A percentile compares a stretch with the other conserved stretches of the same genome.
These are phyloP conservation scores for Tineola bisselliella DNA, from an alignment of 2,888 invertebrate species.

Conservation along the genomic window DNA sequence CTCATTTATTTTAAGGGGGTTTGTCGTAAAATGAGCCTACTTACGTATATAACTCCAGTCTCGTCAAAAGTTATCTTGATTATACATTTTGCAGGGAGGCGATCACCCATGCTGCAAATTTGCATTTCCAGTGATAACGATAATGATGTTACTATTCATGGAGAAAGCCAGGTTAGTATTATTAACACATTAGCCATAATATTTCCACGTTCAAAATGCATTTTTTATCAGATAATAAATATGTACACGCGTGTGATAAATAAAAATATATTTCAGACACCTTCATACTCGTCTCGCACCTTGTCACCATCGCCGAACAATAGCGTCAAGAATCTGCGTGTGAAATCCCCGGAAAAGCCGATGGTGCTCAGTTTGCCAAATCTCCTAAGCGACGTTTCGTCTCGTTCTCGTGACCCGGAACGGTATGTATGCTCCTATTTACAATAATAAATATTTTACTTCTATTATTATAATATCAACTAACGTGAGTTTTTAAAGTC, in stretches of 20 bases:
- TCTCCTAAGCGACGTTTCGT: conserved; percentile 53
- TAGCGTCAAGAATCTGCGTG: conserved; percentile 63
- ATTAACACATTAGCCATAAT: too few species aligned
- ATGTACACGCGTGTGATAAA: too few species aligned
- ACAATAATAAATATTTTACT: background rate
- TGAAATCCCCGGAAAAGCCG: conserved; percentile 73
- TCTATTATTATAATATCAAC: background rate
- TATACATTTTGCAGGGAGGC: background rate
- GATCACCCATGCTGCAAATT: background rate
- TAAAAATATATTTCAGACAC: background rate
- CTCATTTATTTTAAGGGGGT: too few species aligned
- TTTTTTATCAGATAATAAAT: too few species aligned
- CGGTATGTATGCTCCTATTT: conserved; percentile 18
- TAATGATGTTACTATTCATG: background rate
- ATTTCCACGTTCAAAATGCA: too few species aligned
- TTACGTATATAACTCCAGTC: too few species aligned
- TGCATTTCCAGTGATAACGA: background rate
- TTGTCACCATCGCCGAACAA: background rate
- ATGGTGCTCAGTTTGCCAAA: conserved; percentile 86
- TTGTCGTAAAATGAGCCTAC: too few species aligned
- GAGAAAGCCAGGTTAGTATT: background rate
- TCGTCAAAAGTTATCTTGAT: too few species aligned
- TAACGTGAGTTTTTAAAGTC: too few species aligned
- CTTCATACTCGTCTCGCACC: background rate
- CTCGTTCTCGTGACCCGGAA: conserved; percentile 15